Percentiles rank a stretch among this genome's conserved stretches.
These are phyloP conservation scores for Epirrhoe tristata DNA, from an alignment of 2,888 invertebrate genomes.

Conservation along the genomic window DNA sequence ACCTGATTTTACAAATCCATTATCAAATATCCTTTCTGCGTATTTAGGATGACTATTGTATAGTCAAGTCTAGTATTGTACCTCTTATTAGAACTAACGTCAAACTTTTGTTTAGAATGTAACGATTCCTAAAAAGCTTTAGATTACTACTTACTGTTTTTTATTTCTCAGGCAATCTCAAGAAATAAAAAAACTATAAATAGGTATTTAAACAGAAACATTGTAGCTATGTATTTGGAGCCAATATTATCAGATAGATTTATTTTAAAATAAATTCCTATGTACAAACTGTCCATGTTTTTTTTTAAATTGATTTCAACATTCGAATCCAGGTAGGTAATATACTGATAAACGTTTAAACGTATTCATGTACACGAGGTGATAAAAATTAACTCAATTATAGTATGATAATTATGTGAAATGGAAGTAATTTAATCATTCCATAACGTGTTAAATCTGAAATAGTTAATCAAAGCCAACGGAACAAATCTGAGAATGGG, in stretches of 20 bases:
- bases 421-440: constrained; percentile 23
- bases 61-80: too few relatives aligned
- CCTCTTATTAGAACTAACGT: background rate
- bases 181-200: background rate
- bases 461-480: constrained; percentile 16
- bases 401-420: constrained; percentile 14
- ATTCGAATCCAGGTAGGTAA: too few relatives aligned
- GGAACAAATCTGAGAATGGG: constrained; percentile 23
- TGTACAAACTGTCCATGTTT: too few relatives aligned
- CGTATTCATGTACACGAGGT: constrained; percentile 8
- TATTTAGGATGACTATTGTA: constrained; percentile 33
- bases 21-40: constrained; percentile 20
- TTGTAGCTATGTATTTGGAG: too few relatives aligned
- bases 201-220: too few relatives aligned
- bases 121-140: background rate
- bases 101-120: background rate
- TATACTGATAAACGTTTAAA: too few relatives aligned
- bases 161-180: background rate
- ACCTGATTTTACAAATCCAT: constrained; percentile 2
- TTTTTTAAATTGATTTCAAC: too few relatives aligned
- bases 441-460: constrained; percentile 22
- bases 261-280: too few relatives aligned
- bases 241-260: too few relatives aligned
- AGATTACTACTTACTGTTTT: background rate
- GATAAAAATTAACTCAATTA: background rate